Evolutionary conservation across 2,888 invertebrate species (phyloP), one percentile per base, ranked within the genome.

Genomic region (Apoderus coryli): DNA sequence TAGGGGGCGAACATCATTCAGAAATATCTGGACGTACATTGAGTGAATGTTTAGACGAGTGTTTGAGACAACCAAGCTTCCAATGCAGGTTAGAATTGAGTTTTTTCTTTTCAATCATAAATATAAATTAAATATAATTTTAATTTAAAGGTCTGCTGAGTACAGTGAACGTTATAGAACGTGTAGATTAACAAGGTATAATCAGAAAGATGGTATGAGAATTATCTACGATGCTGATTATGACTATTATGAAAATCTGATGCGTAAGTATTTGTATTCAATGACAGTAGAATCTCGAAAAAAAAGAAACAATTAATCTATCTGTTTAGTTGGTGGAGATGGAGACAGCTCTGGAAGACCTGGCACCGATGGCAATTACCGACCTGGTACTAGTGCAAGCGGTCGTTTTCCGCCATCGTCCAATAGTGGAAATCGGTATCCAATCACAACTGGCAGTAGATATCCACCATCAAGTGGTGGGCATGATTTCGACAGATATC

Each of bases 161-260:
- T 88, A 86, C 57, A 85, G 85, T 45, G 85, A 86, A 52, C 69
- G 85, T 13, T 82, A 77, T 49, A 69, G 81, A 47, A 82, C 79
- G 26, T 88, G 88, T 53, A 67, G 85, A 19, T 67, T 88, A 41
- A 84, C 84, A 52, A 69, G 84, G 48, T 86, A 78, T 59, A 85
- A 84, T 60, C 81, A 85, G 59, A 72, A 79, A 48, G 82, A 86
- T 52, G 84, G 85, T 24, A 81, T 85, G 71, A 66, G 86, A 37
- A 75, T 88, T 32, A 78, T 86, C 41, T 86, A 86, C 53, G 88
- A 89, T 55, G 82, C 84, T 2, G 86, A 86, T 57, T 88, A 84
- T 56, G 88, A 89, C 61, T 89, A 88, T 59, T 89, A 88, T 51
- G 88, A 89, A 60, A 86, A 86, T 61, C 65, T 88, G 29, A 85